Evolutionary conservation across 2,113 vertebrate genomes (phyloP).

Genomic region (Carassius gibelio): DNA sequence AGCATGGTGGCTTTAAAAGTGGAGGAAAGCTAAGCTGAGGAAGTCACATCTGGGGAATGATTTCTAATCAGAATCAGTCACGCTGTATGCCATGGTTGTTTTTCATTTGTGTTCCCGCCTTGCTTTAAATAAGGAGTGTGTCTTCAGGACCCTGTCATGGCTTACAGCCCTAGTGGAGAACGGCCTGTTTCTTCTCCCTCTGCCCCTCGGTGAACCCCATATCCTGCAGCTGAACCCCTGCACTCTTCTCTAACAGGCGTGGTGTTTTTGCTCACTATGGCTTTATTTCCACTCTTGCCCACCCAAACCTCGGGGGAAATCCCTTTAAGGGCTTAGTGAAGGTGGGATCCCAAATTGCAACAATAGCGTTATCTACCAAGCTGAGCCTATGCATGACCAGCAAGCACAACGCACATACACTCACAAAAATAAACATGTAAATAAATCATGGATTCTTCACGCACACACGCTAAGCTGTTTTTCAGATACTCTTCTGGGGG

Average conservation of each 20-base stretch:
- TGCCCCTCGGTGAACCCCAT: neutral
- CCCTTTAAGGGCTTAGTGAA: slow-evolving; percentile 49
- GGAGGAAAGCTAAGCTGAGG: neutral
- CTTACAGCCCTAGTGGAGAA: neutral
- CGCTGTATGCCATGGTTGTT: neutral
- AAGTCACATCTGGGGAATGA: slow-evolving; percentile 11
- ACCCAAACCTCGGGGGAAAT: slow-evolving; percentile 42
- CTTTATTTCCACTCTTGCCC: slow-evolving; percentile 26
- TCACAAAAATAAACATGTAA: slow-evolving; percentile 27
- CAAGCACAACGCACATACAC: neutral
- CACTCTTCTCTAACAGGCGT: neutral
- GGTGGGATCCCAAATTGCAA: slow-evolving; percentile 7
- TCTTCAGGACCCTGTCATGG: neutral
- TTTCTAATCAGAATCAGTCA: slow-evolving; percentile 26
- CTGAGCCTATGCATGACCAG: slow-evolving; percentile 24
- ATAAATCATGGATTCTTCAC: slow-evolving; percentile 38
- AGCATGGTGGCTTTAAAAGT: neutral
- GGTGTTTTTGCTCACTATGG: neutral
- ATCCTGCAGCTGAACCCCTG: slow-evolving; percentile 1
- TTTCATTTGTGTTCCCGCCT: slow-evolving; percentile 5
- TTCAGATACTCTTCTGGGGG: slow-evolving; percentile 18
- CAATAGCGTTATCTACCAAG: slow-evolving; percentile 23
- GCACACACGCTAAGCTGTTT: slow-evolving; percentile 38
- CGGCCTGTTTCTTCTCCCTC: neutral
- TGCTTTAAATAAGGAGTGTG: slow-evolving; percentile 15